Evolutionary conservation across 1,140 invertebrate species (phyloP), one percentile per base, ranked within the genome.

Genomic region (Drosophila sp.): DNA sequence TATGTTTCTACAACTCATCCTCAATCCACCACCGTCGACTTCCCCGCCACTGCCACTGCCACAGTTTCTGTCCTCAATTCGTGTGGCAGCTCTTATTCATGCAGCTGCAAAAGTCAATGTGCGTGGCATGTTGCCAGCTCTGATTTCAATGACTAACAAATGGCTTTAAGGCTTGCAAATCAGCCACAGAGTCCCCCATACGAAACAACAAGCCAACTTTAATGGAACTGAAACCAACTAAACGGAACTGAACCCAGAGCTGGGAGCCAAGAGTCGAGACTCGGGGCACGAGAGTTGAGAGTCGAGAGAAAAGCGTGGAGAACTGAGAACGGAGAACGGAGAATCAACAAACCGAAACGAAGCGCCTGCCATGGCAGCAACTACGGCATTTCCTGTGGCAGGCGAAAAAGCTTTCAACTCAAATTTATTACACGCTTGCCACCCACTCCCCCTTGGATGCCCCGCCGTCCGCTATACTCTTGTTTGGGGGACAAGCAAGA

Each of bases 91-190:
- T 36, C 14, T 29, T 32, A 27, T 63, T 59, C 27, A 25, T 67
- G 58, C 72, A 83, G 80, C 76, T 80, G 62, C 59, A 84, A 76
- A 80, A 87, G 78, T 80, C 73, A 86, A 81, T 69, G 73, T 87
- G 74, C 71, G 62, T 86, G 78, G 78, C 81, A 40, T 80, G 77
- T 77, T 75, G 48, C 48, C 73, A 58, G 80, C 63, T 76, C 43
- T 61, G 69, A 65, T 84, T 84, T 86, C 82, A 78, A 75, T 87
- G 66, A 62, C 58, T 64, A 66, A 61, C 78, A 87, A 86, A 86
- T 81, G 57, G 82, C 81, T 87, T 86, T 86, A 86, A 86, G 81
- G 82, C 74, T 65, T 40, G 58, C 64, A 67, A 75, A 86, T 81
- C 81, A 53, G 74, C 69, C 81, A 53, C 81, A 76, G 64, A 62